Evolutionary conservation across 1,140 invertebrate species (phyloP).

Genomic region (Matsumurasca onukii): DNA sequence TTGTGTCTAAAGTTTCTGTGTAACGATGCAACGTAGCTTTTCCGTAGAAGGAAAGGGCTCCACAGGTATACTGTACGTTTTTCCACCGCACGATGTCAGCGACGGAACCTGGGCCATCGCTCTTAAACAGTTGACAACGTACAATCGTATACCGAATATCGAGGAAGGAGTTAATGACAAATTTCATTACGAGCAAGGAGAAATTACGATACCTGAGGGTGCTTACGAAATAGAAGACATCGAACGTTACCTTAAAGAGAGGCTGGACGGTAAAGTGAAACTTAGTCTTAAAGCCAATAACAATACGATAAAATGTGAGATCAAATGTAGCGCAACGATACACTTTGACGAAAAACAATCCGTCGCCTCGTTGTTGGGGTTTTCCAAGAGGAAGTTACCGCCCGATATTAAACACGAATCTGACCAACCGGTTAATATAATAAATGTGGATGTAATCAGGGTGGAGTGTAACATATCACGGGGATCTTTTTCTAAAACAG

Average conservation of each 20-base stretch:
- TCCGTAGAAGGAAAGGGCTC: too few relatives aligned
- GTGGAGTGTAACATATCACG: slow-evolving; percentile 29
- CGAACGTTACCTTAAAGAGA: neutral
- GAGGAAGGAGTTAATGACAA: neutral
- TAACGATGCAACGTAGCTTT: neutral
- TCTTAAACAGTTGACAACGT: neutral
- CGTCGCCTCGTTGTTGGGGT: neutral
- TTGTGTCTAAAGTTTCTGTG: slow-evolving; percentile 19
- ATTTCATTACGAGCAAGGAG: neutral
- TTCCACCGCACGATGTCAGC: neutral
- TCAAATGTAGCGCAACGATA: neutral
- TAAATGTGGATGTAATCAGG: slow-evolving; percentile 15
- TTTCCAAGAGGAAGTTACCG: neutral
- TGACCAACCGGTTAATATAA: slow-evolving; percentile 19
- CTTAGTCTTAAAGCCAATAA: neutral
- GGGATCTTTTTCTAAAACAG: slow-evolving; percentile 43
- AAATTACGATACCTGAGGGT: slow-evolving; percentile 19
- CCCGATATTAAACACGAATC: slow-evolving; percentile 6
- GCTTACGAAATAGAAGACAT: slow-evolving; percentile 12
- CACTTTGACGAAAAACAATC: slow-evolving; percentile 2
- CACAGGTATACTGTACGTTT: neutral
- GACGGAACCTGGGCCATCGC: neutral
- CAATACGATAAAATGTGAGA: slow-evolving; percentile 16
- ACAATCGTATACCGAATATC: slow-evolving; percentile 26
- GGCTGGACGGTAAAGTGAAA: neutral